Percentiles rank a stretch among this genome's conserved stretches.
Evolutionary conservation across 2,797 vertebrate species (phyloP).

Genomic region (Tragopan temminckii): DNA sequence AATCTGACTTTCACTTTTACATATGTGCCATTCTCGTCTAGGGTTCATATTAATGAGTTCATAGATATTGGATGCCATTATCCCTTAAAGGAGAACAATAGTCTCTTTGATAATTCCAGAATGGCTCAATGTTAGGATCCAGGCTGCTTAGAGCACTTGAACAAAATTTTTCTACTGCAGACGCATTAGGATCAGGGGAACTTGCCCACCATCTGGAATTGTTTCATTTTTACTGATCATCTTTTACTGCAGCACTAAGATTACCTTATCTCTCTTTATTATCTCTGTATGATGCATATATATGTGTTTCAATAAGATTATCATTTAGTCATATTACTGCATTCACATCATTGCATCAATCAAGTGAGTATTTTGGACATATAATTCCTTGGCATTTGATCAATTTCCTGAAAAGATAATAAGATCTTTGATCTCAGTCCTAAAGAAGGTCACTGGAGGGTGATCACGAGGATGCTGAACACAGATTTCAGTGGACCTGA

Average conservation of each 20-base stretch:
- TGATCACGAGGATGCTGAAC: background rate
- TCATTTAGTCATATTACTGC: background rate
- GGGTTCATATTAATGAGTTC: background rate
- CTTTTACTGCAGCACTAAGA: background rate
- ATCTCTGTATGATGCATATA: background rate
- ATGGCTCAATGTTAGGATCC: background rate
- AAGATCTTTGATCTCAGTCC: background rate
- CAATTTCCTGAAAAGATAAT: background rate
- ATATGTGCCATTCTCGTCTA: background rate
- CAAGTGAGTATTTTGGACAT: background rate
- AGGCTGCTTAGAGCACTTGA: background rate
- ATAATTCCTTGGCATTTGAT: background rate
- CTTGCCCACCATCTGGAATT: background rate
- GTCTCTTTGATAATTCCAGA: background rate
- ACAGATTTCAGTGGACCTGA: background rate
- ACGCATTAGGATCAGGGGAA: background rate
- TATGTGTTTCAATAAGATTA: background rate
- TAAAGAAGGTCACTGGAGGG: background rate
- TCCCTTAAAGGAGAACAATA: background rate
- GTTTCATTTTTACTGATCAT: background rate
- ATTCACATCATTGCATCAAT: background rate
- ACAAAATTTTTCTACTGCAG: background rate
- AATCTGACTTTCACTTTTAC: slow-evolving; percentile 5
- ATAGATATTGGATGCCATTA: background rate
- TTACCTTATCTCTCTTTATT: background rate